Evolutionary conservation across 2,113 vertebrate genomes (phyloP), one percentile per base, ranked within the genome.

Genomic region (Galeopterus variegatus): DNA sequence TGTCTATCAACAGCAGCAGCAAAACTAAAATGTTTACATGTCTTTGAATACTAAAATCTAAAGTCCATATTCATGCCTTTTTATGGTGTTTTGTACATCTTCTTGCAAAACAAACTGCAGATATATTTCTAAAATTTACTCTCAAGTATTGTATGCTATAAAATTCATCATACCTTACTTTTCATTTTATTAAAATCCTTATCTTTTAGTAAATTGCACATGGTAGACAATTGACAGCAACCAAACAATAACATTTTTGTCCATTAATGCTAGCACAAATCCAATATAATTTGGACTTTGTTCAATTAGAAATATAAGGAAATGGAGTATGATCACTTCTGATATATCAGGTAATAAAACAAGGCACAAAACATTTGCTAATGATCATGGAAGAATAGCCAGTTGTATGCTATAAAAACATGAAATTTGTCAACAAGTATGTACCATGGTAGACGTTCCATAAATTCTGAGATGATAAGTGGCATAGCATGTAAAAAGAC

Each of bases 391-490:
- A 60, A 81, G 7, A 26, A 52, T 31, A 81, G 3, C 18, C 23
- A 41, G 11, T 5, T 28, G 8, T 64, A 23, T 8, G 10, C n/a
- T 19, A n/a, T 5, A 9, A 21, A 8, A 69, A n/a, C 15, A 50
- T 28, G 11, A 72, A 41, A 76, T 60, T 1, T 80, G 26, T 76
- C 8, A 36, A 65, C 41, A 90, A 33, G 23, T 41, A n/a, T 56
- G 33, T 24, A 50, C 15, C 65, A n/a, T 0, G 5, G 26, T 17
- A 9, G 7, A 50, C 36, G 18, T n/a, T 21, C 0, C 6, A 87
- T 64, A 56, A 41, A 64, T 86, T 91, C 54, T 69, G 65, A 65
- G 12, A 52, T 54, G 60, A 69, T 0, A 19, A 64, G 8, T 5
- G 17, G 19, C 18, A 80, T 8, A 21, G 23, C 48, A 58, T 45